Conservation (phyloP, 2,888 invertebrate species). For the Chironomus tentans region DNA sequence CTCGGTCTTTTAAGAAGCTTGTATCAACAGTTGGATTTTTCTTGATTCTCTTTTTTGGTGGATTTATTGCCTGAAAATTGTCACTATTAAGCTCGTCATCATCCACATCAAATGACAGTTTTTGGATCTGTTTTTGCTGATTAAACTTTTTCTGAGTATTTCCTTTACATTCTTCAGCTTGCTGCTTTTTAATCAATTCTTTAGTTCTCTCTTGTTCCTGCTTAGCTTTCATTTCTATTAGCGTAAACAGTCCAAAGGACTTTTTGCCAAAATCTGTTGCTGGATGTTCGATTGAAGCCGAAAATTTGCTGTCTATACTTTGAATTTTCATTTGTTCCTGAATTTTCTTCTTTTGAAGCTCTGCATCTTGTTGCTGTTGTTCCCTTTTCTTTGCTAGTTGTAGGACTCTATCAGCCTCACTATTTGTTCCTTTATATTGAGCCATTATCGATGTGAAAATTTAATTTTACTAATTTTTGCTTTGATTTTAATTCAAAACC, state of each 20-base stretch:
- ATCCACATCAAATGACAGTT: constrained; percentile 80
- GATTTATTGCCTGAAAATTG: constrained; percentile 32
- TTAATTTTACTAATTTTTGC: constrained; percentile 37
- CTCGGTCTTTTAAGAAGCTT: constrained; percentile 93
- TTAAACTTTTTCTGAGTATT: constrained; percentile 55
- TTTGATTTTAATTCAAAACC: background rate
- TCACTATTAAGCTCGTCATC: constrained; percentile 52
- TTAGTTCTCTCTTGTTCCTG: constrained; percentile 63
- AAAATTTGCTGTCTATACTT: constrained; percentile 97
- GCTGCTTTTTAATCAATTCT: too few species aligned
- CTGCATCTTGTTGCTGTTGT: constrained; percentile 93
- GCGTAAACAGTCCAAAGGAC: constrained; percentile 79
- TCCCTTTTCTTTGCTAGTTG: constrained; percentile 97
- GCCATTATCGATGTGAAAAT: constrained; percentile 74
- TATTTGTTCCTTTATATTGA: constrained; percentile 93
- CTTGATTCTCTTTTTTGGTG: constrained; percentile 63
- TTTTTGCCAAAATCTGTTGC: constrained; percentile 35
- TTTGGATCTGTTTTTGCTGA: constrained; percentile 87
- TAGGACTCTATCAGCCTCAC: constrained; percentile 96
- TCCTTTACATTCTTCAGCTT: too few species aligned
- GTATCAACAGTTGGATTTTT: constrained; percentile 99
- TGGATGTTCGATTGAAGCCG: constrained; percentile 67
- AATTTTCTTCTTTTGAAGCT: constrained; percentile 92
- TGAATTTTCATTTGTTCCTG: constrained; percentile 93
- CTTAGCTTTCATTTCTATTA: constrained; percentile 98